These are phyloP conservation scores for Xenus cinereus DNA, from an alignment of 2,113 vertebrate species.

Conservation along the genomic window DNA sequence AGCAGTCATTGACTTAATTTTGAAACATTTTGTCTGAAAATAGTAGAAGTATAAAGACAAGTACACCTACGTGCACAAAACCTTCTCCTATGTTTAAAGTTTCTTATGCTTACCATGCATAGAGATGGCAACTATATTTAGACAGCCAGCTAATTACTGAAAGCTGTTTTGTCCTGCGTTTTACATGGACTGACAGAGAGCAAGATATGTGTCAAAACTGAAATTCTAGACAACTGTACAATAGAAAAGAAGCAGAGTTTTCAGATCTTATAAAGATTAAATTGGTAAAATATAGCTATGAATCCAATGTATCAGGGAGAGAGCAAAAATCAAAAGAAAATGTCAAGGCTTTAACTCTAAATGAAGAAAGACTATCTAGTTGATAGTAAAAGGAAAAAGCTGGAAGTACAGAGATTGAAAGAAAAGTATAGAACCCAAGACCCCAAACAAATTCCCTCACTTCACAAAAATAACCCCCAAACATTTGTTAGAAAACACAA, in stretches of 20 bases:
- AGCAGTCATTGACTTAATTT: neutral
- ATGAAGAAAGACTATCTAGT: neutral
- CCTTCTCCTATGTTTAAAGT: neutral
- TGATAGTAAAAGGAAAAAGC: neutral
- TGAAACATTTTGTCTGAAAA: neutral
- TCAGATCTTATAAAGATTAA: neutral
- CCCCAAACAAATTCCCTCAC: neutral
- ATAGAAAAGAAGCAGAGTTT: neutral
- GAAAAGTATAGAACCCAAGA: neutral
- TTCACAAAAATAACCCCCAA: neutral
- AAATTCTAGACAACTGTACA: neutral
- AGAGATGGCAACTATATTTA: neutral
- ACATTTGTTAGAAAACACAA: neutral
- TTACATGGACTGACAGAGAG: neutral
- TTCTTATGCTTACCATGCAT: neutral
- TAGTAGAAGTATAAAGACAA: neutral
- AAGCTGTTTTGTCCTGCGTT: neutral
- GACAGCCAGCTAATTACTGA: neutral
- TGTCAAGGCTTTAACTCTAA: neutral
- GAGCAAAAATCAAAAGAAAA: neutral
- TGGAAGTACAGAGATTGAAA: neutral
- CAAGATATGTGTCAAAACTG: neutral
- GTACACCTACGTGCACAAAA: neutral
- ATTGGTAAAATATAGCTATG: neutral
- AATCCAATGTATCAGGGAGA: neutral